Evolutionary conservation across 2,888 invertebrate species (phyloP).

Genomic region (Blera fallax): DNA sequence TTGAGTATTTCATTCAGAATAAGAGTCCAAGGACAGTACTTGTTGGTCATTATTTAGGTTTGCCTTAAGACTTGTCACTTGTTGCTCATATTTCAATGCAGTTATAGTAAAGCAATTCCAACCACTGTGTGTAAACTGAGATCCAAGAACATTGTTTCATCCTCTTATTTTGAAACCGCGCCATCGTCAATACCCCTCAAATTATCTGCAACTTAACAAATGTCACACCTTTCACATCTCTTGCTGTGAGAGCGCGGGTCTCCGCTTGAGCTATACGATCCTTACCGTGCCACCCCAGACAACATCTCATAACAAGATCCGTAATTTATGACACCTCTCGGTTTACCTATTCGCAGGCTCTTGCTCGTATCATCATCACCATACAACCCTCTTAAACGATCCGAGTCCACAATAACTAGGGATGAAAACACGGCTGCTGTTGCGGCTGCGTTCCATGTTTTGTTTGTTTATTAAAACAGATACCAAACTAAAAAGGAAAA

Average conservation of each 20-base stretch:
- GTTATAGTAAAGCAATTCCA: too few species aligned
- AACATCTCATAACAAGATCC: conserved; percentile 55
- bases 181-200: conserved; percentile 49
- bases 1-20: too few species aligned
- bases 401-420: conserved; percentile 70
- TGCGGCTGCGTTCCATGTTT: conserved; percentile 66
- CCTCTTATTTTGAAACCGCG: conserved; percentile 32
- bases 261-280: conserved; percentile 34
- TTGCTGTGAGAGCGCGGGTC: conserved; percentile 43
- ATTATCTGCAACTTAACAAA: conserved; percentile 70
- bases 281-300: conserved; percentile 1
- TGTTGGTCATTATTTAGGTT: too few species aligned
- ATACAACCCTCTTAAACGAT: conserved; percentile 70
- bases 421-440: conserved; percentile 65
- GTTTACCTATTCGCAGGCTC: conserved; percentile 58
- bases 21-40: too few species aligned
- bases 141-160: conserved; percentile 15
- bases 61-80: too few species aligned
- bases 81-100: too few species aligned
- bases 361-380: conserved; percentile 27
- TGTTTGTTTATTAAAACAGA: conserved; percentile 69
- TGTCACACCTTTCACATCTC: conserved; percentile 70
- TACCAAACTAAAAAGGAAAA: conserved; percentile 29
- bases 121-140: neutral
- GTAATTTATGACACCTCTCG: conserved; percentile 71